phyloP scores from a whole-genome alignment of 2,888 invertebrate species.

The Tiphia femorata region DNA sequence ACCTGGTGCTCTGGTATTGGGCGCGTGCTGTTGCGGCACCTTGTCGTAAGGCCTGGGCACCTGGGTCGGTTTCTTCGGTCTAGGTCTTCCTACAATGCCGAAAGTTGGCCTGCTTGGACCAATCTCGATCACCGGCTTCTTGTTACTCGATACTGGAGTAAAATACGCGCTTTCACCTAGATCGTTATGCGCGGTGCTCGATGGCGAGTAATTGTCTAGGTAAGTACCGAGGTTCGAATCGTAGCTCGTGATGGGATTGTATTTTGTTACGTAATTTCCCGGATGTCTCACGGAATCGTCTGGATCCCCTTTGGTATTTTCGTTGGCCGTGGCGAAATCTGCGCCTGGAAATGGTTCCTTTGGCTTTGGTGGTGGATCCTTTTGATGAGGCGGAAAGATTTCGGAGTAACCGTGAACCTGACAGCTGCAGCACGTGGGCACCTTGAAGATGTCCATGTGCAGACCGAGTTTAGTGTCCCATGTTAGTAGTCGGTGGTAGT shows the following conservation, averaged over 20 bases:
- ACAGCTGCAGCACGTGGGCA: slow-evolving; percentile 86
- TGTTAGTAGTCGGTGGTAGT: slow-evolving; percentile 84
- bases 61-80: slow-evolving; percentile 55
- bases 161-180: not conserved
- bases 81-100: slow-evolving; percentile 43
- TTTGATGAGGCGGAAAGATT: slow-evolving; percentile 75
- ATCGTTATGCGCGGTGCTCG: not conserved
- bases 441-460: slow-evolving; percentile 88
- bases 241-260: slow-evolving; percentile 31
- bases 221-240: slow-evolving; percentile 45
- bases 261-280: slow-evolving; percentile 48
- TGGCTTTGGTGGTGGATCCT: slow-evolving; percentile 70
- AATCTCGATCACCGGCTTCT: slow-evolving; percentile 39
- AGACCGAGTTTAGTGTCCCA: slow-evolving; percentile 86
- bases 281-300: slow-evolving; percentile 35
- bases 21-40: slow-evolving; percentile 65
- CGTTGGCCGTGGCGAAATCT: slow-evolving; percentile 62
- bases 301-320: slow-evolving; percentile 49
- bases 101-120: slow-evolving; percentile 51
- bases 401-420: slow-evolving; percentile 84
- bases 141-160: slow-evolving; percentile 39
- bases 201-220: not conserved
- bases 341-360: slow-evolving; percentile 74
- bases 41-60: slow-evolving; percentile 62
- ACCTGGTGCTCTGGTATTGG: slow-evolving; percentile 65